These are phyloP conservation scores for Anabacerthia variegaticeps DNA, from an alignment of 2,797 vertebrate species.

Conservation along the genomic window DNA sequence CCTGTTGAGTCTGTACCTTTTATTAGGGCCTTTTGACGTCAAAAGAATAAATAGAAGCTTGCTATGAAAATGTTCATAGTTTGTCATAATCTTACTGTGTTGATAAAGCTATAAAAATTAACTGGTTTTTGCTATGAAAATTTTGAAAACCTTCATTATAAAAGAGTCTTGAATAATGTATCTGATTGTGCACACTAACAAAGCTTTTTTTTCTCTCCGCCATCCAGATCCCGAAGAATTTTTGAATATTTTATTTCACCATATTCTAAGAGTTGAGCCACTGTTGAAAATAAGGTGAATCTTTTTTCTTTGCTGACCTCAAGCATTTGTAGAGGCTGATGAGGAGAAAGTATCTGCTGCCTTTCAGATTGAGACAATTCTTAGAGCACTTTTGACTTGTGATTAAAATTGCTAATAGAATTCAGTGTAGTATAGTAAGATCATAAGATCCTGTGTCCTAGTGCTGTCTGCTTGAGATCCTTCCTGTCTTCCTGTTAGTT, in stretches of 20 bases:
- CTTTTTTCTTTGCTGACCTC: neutral
- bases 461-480: neutral
- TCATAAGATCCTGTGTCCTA: neutral
- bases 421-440: neutral
- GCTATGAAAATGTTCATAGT: neutral
- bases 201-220: neutral
- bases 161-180: neutral
- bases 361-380: neutral
- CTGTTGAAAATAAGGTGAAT: slow-evolving; percentile 93
- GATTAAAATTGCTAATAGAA: neutral
- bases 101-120: neutral
- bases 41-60: neutral
- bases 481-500: neutral
- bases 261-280: slow-evolving; percentile 96
- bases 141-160: neutral
- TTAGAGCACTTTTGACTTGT: neutral
- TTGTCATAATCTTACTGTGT: neutral
- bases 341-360: neutral
- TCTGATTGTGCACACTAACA: neutral
- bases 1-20: neutral
- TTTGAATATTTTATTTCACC: slow-evolving; percentile 97
- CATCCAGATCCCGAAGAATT: slow-evolving; percentile 95
- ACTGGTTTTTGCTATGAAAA: neutral
- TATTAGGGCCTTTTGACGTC: neutral
- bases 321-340: neutral